Percentiles rank a stretch among this genome's conserved stretches.
Evolutionary conservation across 2,113 vertebrate genomes (phyloP).

Genomic region (Ophthalmolycus amberensis): DNA sequence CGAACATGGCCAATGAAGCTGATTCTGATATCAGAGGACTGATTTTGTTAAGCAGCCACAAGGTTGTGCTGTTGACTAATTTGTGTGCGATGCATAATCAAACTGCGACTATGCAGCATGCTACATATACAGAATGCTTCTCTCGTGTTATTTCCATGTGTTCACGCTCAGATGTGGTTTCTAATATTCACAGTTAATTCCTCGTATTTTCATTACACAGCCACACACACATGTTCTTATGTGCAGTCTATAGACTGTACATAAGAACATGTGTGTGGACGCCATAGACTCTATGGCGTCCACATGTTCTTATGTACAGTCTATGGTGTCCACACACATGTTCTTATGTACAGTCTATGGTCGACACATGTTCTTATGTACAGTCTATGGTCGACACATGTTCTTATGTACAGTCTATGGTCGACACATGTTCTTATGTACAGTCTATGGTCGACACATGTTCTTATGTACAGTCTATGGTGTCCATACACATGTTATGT

Average conservation of each 20-base stretch:
- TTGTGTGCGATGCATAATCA: neutral
- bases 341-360: no score
- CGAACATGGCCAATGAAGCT: neutral
- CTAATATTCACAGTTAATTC: neutral
- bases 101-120: neutral
- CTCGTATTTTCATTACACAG: neutral
- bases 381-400: neutral
- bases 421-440: no score
- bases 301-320: no score
- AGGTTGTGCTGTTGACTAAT: slow-evolving; percentile 62
- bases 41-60: slow-evolving; percentile 44
- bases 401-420: no score
- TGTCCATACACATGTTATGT: no score
- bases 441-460: no score
- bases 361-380: neutral
- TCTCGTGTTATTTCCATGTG: neutral
- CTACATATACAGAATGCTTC: neutral
- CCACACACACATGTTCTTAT: no score
- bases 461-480: no score
- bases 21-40: neutral
- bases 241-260: no score
- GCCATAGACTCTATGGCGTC: no score
- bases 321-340: no score
- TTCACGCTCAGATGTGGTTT: neutral
- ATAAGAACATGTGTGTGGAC: no score